A percentile compares a stretch with the other conserved stretches of the same genome.
Conservation (phyloP, 2,888 invertebrate species). For the Hemithea aestivaria region DNA sequence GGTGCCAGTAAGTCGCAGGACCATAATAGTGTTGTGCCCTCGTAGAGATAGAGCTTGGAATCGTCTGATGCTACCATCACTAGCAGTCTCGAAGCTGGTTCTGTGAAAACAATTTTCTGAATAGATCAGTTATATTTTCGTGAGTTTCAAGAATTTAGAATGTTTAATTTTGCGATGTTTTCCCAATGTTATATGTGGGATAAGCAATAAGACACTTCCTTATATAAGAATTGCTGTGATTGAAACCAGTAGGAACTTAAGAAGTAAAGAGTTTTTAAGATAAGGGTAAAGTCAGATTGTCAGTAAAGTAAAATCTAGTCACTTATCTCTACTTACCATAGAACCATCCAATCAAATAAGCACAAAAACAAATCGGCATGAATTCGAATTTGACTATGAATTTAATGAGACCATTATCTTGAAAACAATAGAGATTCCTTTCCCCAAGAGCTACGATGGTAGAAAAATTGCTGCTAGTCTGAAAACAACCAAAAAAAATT, state of each 20-base stretch:
- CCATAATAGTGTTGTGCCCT: constrained; percentile 92
- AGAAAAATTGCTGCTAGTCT: constrained; percentile 80
- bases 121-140: too few relatives aligned
- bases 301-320: too few relatives aligned
- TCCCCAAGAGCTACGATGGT: constrained; percentile 91
- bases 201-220: too few relatives aligned
- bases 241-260: too few relatives aligned
- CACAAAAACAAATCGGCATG: constrained; percentile 86
- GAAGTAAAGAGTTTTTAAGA: too few relatives aligned
- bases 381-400: constrained; percentile 92
- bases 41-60: constrained; percentile 90
- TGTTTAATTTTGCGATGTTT: too few relatives aligned
- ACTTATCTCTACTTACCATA: constrained; percentile 83
- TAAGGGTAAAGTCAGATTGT: too few relatives aligned
- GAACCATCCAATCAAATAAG: constrained; percentile 85
- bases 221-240: too few relatives aligned
- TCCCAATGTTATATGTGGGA: too few relatives aligned
- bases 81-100: constrained; percentile 85
- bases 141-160: too few relatives aligned
- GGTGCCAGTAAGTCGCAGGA: constrained; percentile 89
- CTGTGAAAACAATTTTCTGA: constrained; percentile 63
- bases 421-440: constrained; percentile 88
- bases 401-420: constrained; percentile 88
- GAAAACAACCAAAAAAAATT: constrained; percentile 21
- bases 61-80: constrained; percentile 89